These are phyloP conservation scores for Volucella bombylans DNA, from an alignment of 2,888 invertebrate species.

Conservation along the genomic window DNA sequence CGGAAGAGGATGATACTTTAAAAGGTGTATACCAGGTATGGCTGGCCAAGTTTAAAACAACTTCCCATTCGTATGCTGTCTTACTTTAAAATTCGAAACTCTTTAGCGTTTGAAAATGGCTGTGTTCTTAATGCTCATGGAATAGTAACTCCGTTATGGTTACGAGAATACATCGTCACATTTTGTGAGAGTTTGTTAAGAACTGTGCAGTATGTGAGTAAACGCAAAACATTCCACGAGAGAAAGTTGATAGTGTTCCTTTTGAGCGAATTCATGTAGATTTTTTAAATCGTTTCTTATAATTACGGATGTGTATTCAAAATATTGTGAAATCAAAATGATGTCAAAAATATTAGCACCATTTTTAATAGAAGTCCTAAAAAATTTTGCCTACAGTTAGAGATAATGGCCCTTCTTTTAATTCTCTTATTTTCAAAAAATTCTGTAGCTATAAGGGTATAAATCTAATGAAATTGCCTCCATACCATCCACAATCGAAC, in stretches of 20 bases:
- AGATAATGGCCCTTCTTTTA: too few species aligned
- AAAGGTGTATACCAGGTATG: background rate
- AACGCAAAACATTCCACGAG: conserved; percentile 33
- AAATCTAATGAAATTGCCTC: too few species aligned
- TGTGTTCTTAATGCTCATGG: conserved; percentile 27
- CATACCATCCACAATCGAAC: too few species aligned
- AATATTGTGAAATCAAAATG: conserved; percentile 23
- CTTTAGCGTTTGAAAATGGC: conserved; percentile 16
- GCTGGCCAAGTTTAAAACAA: background rate
- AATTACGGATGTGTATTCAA: conserved; percentile 18
- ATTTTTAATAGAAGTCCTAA: too few species aligned
- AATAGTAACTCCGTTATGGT: conserved; percentile 4
- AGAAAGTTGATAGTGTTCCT: conserved; percentile 11
- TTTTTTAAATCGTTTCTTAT: conserved; percentile 11
- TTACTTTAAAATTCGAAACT: background rate
- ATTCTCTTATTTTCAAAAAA: too few species aligned
- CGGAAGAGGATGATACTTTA: background rate
- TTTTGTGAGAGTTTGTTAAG: conserved; percentile 28
- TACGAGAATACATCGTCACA: background rate
- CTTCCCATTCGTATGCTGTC: background rate
- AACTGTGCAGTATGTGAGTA: conserved; percentile 27
- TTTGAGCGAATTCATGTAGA: background rate
- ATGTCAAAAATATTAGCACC: background rate
- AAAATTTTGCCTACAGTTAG: too few species aligned
- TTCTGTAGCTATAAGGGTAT: too few species aligned